Percentiles rank a stretch among this genome's conserved stretches.
phyloP scores from a whole-genome alignment of 1,140 invertebrate species.

The Neodiprion virginianus region DNA sequence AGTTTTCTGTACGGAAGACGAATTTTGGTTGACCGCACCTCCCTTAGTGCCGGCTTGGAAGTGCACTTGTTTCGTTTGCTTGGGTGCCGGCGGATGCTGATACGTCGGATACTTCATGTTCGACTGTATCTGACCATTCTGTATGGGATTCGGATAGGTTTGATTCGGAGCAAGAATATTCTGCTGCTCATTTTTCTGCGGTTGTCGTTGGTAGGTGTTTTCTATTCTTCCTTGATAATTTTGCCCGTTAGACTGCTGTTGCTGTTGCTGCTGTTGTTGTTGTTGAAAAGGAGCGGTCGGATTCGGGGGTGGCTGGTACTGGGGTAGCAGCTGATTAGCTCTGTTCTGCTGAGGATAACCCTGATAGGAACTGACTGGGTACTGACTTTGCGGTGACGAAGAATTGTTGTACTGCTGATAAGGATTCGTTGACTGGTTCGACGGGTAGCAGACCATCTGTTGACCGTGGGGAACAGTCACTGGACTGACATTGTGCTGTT shows the following conservation, averaged over 20 bases:
- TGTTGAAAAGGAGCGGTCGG: constrained; percentile 40
- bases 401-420: constrained; percentile 38
- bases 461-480: constrained; percentile 54
- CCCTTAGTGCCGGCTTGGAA: constrained; percentile 73
- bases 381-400: constrained; percentile 38
- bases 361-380: constrained; percentile 46
- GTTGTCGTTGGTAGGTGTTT: constrained; percentile 46
- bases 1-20: constrained; percentile 43
- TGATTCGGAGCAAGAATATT: constrained; percentile 46
- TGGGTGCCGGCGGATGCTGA: constrained; percentile 63
- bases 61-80: constrained; percentile 68
- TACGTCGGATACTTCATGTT: constrained; percentile 65
- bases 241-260: constrained; percentile 40
- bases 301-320: constrained; percentile 55
- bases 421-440: constrained; percentile 48
- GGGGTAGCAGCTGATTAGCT: constrained; percentile 46
- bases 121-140: constrained; percentile 52
- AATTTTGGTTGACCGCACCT: constrained; percentile 34
- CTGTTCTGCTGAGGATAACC: constrained; percentile 51
- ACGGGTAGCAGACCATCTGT: constrained; percentile 41
- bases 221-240: constrained; percentile 59
- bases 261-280: constrained; percentile 34
- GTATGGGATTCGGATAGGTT: constrained; percentile 56
- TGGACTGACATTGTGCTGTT: constrained; percentile 48
- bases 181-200: constrained; percentile 46